These are phyloP conservation scores for Glaucidium brasilianum DNA, from an alignment of 2,113 vertebrate genomes.

Conservation along the genomic window DNA sequence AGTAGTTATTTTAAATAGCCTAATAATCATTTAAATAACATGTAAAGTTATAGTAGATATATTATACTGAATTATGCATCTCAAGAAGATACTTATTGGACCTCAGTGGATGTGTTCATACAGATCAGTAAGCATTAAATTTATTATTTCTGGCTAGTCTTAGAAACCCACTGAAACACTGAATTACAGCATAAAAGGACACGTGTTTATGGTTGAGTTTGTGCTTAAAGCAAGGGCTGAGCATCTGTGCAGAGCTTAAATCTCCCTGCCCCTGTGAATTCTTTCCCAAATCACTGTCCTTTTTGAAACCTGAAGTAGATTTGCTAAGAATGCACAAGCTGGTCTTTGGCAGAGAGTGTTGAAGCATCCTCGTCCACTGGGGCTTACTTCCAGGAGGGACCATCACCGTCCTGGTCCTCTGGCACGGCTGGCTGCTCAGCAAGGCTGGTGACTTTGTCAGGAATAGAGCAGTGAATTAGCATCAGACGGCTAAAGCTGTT, in stretches of 20 bases:
- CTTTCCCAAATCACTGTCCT: background rate
- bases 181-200: background rate
- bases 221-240: background rate
- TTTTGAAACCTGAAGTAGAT: background rate
- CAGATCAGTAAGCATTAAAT: background rate
- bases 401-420: background rate
- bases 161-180: background rate
- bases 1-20: background rate
- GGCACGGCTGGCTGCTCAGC: accelerated
- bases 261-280: background rate
- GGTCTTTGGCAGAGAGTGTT: background rate
- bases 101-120: background rate
- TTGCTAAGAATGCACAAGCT: background rate
- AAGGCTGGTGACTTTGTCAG: accelerated
- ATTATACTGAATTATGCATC: background rate
- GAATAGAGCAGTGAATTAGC: background rate
- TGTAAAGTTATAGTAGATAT: background rate
- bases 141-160: background rate
- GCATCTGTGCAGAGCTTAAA: background rate
- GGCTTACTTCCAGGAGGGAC: background rate
- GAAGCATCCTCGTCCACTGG: accelerated
- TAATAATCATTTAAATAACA: background rate
- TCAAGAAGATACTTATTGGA: background rate
- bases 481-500: background rate
- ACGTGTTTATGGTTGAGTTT: background rate